Evolutionary conservation across 2,797 vertebrate species (phyloP).

Genomic region (Heterohyrax brucei): DNA sequence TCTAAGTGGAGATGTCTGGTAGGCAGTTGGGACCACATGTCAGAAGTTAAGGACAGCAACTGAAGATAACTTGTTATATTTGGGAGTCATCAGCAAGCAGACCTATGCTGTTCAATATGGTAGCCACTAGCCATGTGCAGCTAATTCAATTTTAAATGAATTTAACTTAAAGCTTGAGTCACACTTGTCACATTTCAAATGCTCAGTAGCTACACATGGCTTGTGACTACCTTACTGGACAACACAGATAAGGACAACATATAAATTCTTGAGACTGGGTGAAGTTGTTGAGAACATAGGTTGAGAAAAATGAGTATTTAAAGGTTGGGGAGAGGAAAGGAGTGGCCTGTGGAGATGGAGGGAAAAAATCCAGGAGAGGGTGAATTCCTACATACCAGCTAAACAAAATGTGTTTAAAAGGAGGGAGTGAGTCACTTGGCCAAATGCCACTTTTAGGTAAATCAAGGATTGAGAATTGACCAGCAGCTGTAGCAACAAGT

Average conservation of each 20-base stretch:
- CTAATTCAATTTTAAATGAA: conserved; percentile 15
- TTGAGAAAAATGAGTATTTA: not conserved
- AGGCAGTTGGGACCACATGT: not conserved
- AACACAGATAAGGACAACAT: not conserved
- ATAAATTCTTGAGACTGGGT: not conserved
- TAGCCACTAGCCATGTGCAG: not conserved
- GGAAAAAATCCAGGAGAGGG: not conserved
- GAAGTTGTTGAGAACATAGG: not conserved
- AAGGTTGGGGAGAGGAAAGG: not conserved
- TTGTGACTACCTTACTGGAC: too few relatives aligned
- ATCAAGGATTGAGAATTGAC: not conserved
- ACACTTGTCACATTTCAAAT: too few relatives aligned
- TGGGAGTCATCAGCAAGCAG: not conserved
- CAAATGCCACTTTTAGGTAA: not conserved
- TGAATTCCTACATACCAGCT: not conserved
- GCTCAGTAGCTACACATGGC: too few relatives aligned
- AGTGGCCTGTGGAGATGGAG: not conserved
- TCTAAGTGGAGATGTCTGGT: not conserved
- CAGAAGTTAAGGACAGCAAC: not conserved
- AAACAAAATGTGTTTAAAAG: not conserved
- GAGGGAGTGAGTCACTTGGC: not conserved
- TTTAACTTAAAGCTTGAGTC: not conserved
- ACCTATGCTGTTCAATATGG: not conserved
- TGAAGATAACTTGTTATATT: not conserved
- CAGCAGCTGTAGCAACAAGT: not conserved